Percentiles rank a stretch among this genome's conserved stretches.
phyloP scores from a whole-genome alignment of 2,888 invertebrate genomes.

The Apodemia hepburni region DNA sequence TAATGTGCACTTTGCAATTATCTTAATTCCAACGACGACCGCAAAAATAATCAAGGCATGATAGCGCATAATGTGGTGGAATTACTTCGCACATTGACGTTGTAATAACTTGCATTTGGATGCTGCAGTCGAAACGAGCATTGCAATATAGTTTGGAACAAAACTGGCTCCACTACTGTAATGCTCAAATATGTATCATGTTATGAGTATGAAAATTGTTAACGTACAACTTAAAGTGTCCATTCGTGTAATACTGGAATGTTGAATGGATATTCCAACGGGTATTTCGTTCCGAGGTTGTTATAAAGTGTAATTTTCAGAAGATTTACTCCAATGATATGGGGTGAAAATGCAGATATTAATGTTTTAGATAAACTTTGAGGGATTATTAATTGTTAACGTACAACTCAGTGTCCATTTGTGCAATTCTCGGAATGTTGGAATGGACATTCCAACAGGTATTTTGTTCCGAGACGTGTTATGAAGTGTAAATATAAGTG shows the following conservation, averaged over 20 bases:
- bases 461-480: too few species aligned
- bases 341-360: too few species aligned
- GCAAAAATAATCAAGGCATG: conserved; percentile 15
- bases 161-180: conserved; percentile 10
- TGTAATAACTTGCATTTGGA: conserved; percentile 12
- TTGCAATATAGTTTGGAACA: conserved; percentile 11
- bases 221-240: conserved; percentile 4
- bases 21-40: conserved; percentile 12
- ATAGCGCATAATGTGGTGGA: conserved; percentile 6
- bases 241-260: not conserved
- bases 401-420: not conserved
- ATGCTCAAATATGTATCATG: conserved; percentile 2
- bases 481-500: too few species aligned
- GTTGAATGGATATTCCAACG: too few species aligned
- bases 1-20: conserved; percentile 1
- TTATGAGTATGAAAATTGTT: conserved; percentile 8
- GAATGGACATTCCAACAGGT: too few species aligned
- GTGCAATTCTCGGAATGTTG: not conserved
- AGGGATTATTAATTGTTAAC: too few species aligned
- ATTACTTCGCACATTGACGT: conserved; percentile 13
- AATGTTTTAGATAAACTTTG: too few species aligned
- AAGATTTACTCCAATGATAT: too few species aligned
- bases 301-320: too few species aligned
- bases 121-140: conserved; percentile 3
- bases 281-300: too few species aligned